phyloP scores from a whole-genome alignment of 1,140 invertebrate genomes.

The Radopholus similis region DNA sequence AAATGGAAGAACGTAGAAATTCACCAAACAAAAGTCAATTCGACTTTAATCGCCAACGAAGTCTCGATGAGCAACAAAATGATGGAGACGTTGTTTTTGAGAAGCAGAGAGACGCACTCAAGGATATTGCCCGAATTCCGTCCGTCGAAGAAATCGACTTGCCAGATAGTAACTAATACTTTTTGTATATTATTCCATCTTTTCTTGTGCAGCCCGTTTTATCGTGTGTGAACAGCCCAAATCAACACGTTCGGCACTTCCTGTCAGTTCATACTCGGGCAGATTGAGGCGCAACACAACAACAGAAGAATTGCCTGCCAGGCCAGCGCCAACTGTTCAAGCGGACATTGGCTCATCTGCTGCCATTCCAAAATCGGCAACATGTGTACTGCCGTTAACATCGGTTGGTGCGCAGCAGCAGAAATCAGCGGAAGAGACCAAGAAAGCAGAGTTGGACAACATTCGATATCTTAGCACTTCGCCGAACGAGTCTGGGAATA shows the following conservation, averaged over 20 bases:
- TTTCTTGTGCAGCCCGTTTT: slow-evolving; percentile 41
- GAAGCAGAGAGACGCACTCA: slow-evolving; percentile 20
- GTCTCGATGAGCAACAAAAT: slow-evolving; percentile 13
- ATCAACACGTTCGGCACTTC: not conserved
- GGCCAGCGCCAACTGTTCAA: not conserved
- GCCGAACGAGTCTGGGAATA: no score
- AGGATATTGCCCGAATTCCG: slow-evolving; percentile 24
- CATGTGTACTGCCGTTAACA: slow-evolving; percentile 6
- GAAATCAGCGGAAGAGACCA: not conserved
- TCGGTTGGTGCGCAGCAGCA: not conserved
- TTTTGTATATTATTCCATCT: slow-evolving; percentile 7
- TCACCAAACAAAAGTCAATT: slow-evolving; percentile 4
- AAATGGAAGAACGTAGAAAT: slow-evolving; percentile 51
- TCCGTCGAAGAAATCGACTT: slow-evolving; percentile 43
- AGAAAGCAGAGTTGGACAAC: slow-evolving; percentile 35
- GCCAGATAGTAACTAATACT: slow-evolving; percentile 37
- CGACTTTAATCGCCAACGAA: not conserved
- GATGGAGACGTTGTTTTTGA: not conserved
- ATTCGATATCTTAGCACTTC: slow-evolving; percentile 39
- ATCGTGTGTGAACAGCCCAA: slow-evolving; percentile 35
- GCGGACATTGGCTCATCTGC: not conserved
- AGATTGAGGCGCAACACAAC: slow-evolving; percentile 11
- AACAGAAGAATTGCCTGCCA: not conserved
- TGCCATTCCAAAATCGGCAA: slow-evolving; percentile 42
- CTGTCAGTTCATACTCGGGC: not conserved